Conservation (phyloP, 2,888 invertebrate genomes). For the Hesperia comma region DNA sequence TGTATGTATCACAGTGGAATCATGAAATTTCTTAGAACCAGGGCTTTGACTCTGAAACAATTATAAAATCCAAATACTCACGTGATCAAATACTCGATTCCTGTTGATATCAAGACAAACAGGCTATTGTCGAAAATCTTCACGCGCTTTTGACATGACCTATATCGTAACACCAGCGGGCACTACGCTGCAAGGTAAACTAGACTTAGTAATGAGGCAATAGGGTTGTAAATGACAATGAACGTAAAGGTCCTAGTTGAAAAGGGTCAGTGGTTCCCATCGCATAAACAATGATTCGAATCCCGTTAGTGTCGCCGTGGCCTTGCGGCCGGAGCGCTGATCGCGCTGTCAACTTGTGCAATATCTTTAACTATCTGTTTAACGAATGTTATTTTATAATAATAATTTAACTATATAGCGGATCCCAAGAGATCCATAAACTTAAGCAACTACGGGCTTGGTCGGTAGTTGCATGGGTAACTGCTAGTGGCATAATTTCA, state of each 20-base stretch:
- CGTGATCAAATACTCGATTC: slow-evolving; percentile 11
- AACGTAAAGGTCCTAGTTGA: slow-evolving; percentile 24
- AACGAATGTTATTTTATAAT: not conserved
- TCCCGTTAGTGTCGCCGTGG: slow-evolving; percentile 47
- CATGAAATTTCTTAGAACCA: too few relatives aligned
- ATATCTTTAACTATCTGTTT: slow-evolving; percentile 18
- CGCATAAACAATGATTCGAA: slow-evolving; percentile 52
- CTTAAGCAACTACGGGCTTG: too few relatives aligned
- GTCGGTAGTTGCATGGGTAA: too few relatives aligned
- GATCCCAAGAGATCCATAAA: too few relatives aligned
- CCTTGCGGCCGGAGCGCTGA: slow-evolving; percentile 30
- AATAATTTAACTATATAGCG: too few relatives aligned
- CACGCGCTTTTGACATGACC: slow-evolving; percentile 28
- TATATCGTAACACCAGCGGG: slow-evolving; percentile 9
- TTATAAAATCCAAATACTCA: not conserved
- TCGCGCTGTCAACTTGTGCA: slow-evolving; percentile 19
- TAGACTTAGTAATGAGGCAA: not conserved
- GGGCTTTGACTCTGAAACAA: not conserved
- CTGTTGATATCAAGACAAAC: slow-evolving; percentile 26
- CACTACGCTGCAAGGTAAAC: not conserved
- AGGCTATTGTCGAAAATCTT: slow-evolving; percentile 27
- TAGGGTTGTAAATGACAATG: slow-evolving; percentile 11
- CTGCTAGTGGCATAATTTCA: too few relatives aligned
- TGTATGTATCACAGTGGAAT: too few relatives aligned
- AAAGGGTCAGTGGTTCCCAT: slow-evolving; percentile 45